A percentile compares a stretch with the other conserved stretches of the same genome.
phyloP scores from a whole-genome alignment of 2,888 invertebrate species.

The Hermaeophaga mercurialis region DNA sequence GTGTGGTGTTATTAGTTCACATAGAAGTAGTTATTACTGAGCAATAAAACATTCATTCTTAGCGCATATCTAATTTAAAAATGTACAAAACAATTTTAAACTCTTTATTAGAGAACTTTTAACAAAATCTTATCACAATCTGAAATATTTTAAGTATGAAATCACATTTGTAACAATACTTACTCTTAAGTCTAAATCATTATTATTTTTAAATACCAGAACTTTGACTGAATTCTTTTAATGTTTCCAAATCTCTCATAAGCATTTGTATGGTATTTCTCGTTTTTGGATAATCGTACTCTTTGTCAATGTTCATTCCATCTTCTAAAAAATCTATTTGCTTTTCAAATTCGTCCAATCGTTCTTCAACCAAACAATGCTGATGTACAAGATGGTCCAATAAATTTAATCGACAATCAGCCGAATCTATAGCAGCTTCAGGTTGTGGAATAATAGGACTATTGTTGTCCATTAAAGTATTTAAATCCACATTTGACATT shows the following conservation, averaged over 20 bases:
- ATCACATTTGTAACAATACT: conserved; percentile 1
- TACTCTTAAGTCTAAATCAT: too few species aligned
- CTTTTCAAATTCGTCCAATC: conserved; percentile 75
- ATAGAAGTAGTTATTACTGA: too few species aligned
- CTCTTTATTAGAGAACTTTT: background rate
- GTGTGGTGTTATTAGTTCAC: too few species aligned
- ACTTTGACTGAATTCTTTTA: conserved; percentile 57
- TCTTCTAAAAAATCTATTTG: conserved; percentile 73
- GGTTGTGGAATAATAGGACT: conserved; percentile 69
- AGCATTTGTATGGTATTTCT: conserved; percentile 77
- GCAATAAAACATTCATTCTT: too few species aligned
- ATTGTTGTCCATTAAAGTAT: conserved; percentile 47
- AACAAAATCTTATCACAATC: background rate
- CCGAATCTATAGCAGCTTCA: conserved; percentile 80
- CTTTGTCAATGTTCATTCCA: conserved; percentile 64
- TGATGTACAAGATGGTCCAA: conserved; percentile 78
- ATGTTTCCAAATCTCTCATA: conserved; percentile 71
- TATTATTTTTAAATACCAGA: conserved; percentile 30
- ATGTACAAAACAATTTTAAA: background rate
- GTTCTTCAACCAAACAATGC: conserved; percentile 72
- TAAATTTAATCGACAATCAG: conserved; percentile 76
- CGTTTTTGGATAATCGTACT: conserved; percentile 67
- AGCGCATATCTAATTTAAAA: too few species aligned
- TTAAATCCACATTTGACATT: conserved; percentile 42
- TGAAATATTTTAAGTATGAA: background rate